These are phyloP conservation scores for Platanista minor DNA, from an alignment of 2,113 vertebrate species.

Conservation along the genomic window DNA sequence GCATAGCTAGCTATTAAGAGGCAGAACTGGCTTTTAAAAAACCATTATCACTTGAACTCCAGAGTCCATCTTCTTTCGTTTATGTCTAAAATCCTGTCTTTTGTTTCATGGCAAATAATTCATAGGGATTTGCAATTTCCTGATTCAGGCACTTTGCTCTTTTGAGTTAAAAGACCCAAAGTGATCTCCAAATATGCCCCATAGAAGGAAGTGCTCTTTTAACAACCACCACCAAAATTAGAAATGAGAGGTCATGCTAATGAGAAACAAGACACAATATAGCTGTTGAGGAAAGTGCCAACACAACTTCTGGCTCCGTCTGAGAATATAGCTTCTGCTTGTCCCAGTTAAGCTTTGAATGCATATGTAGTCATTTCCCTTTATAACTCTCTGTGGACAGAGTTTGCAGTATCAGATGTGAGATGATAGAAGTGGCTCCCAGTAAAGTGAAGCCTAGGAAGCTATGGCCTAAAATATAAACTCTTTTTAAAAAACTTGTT, in stretches of 20 bases:
- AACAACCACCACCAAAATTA: background rate
- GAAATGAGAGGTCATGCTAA: background rate
- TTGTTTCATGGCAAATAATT: background rate
- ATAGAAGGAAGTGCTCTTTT: background rate
- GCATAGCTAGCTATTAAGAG: background rate
- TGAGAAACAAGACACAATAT: background rate
- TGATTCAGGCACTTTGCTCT: background rate
- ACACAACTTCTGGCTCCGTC: background rate
- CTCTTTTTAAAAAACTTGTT: conserved; percentile 41
- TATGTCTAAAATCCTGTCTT: background rate
- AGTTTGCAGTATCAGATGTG: conserved; percentile 32
- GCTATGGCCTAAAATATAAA: conserved; percentile 59
- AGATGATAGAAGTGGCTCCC: conserved; percentile 25
- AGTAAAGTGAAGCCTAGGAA: conserved; percentile 56
- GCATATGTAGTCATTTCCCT: conserved; percentile 20
- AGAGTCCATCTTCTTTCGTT: background rate
- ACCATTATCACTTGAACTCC: background rate
- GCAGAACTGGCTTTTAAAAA: background rate
- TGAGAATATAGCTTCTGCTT: background rate
- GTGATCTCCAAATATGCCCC: background rate
- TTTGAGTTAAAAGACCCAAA: background rate
- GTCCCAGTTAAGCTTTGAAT: conserved; percentile 36
- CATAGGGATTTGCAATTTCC: background rate
- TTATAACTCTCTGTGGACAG: conserved; percentile 47
- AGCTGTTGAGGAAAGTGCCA: conserved; percentile 4